These are phyloP conservation scores for Cephus pygmeus DNA, from an alignment of 2,888 invertebrate genomes.

Conservation along the genomic window DNA sequence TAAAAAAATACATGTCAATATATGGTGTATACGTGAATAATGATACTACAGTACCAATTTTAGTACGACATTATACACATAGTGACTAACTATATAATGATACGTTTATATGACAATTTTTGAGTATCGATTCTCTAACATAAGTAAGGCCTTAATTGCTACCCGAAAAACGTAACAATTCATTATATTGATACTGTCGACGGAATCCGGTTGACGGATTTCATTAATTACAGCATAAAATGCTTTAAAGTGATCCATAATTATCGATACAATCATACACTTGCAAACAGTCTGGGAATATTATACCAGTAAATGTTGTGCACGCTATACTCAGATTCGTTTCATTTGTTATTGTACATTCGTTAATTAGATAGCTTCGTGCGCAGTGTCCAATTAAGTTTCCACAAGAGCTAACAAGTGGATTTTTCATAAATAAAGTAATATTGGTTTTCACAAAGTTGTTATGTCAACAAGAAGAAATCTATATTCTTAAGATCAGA, in stretches of 20 bases:
- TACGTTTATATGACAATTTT: neutral
- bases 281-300: neutral
- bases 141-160: neutral
- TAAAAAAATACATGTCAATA: conserved; percentile 64
- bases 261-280: neutral
- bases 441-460: neutral
- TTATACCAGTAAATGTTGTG: conserved; percentile 1
- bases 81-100: neutral
- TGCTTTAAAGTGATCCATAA: neutral
- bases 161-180: neutral
- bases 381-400: neutral
- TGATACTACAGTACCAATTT: neutral
- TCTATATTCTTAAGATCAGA: neutral
- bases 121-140: neutral
- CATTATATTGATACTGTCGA: neutral
- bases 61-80: neutral
- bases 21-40: conserved; percentile 36
- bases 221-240: neutral
- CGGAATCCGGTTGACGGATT: neutral
- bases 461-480: neutral
- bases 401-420: neutral
- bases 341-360: conserved; percentile 10
- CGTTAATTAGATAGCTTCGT: conserved; percentile 1
- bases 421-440: neutral
- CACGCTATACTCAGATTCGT: neutral